Evolutionary conservation across 2,888 invertebrate species (phyloP), one percentile per base, ranked within the genome.

Genomic region (Mythimna lalbum): DNA sequence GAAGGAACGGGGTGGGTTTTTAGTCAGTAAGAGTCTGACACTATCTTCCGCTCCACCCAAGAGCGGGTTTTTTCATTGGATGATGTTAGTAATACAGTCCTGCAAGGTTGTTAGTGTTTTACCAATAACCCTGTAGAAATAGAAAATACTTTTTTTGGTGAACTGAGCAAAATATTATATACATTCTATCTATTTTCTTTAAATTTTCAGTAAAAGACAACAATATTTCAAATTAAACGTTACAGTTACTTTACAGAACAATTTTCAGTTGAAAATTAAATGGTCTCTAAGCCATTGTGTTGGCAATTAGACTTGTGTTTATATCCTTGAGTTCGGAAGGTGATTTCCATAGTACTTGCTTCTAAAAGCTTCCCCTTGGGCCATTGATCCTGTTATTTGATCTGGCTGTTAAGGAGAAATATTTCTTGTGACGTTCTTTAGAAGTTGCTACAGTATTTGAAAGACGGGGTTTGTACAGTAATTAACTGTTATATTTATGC

Each of bases 331-430:
- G 69, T 79, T 78, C 36, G 36, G 39, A 39, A 74, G 65, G 69
- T 70, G 78, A 82, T 80, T 80, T 70, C 67, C 80, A 79, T 79
- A 77, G 82, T 21, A 79, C 78, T 72, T 53, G 68, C 33, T 50
- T 56, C 73, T 79, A 81, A 79, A 81, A 81, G 78, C 78, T 49
- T 63, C 9, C 62, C 66, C 64, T 52, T 36, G 31, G 64, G 78
- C 63, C 33, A 43, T 60, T 73, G 78, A 71, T 55, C 64, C 52
- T 31, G 77, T 67, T 71, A 81, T 67, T 78, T 81, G 57, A 81
- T 67, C 81, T 56, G 47, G 7, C 36, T 62, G 39, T 67, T 69
- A 60, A n/a, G 49, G 23, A 31, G 19, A 63, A 69, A 33, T 3
- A 49, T 59, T 70, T 21, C 55, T 39, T 75, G 31, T 63, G 47